Percentiles rank a stretch among this genome's conserved stretches.
These are phyloP conservation scores for Metopolophium dirhodum DNA, from an alignment of 1,140 invertebrate species.

Conservation along the genomic window DNA sequence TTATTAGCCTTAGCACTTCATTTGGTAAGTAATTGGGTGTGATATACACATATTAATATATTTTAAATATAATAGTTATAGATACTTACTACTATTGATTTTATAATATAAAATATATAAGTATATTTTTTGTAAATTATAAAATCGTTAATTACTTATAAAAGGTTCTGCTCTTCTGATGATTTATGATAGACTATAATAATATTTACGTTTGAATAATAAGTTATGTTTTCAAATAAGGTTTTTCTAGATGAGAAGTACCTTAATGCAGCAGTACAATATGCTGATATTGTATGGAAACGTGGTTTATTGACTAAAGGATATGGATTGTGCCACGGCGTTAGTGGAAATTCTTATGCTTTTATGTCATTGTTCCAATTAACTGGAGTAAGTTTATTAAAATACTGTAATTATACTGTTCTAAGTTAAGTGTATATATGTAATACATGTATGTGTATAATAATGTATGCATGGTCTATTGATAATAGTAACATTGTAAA, in stretches of 20 bases:
- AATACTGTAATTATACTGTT: background rate
- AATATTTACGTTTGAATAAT: background rate
- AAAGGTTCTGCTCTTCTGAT: background rate
- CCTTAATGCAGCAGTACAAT: slow-evolving; percentile 73
- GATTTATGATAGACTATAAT: background rate
- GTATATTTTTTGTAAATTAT: background rate
- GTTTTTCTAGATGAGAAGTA: slow-evolving; percentile 78
- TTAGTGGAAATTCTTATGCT: slow-evolving; percentile 88
- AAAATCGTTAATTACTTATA: background rate
- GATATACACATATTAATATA: no score
- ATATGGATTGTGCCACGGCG: slow-evolving; percentile 91
- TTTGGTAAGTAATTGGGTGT: no score
- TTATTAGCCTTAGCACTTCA: no score
- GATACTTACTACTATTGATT: background rate
- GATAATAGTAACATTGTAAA: background rate
- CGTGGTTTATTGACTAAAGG: slow-evolving; percentile 88
- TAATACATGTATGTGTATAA: background rate
- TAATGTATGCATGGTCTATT: background rate
- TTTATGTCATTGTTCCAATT: slow-evolving; percentile 82
- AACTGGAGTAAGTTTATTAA: slow-evolving; percentile 70
- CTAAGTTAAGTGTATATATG: background rate
- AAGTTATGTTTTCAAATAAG: slow-evolving; percentile 63
- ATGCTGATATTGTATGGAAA: slow-evolving; percentile 82
- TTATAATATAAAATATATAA: background rate
- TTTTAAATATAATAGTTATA: no score